Evolutionary conservation across 2,797 vertebrate species (phyloP), one percentile per base, ranked within the genome.

Genomic region (Ambastaia sidthimunki): DNA sequence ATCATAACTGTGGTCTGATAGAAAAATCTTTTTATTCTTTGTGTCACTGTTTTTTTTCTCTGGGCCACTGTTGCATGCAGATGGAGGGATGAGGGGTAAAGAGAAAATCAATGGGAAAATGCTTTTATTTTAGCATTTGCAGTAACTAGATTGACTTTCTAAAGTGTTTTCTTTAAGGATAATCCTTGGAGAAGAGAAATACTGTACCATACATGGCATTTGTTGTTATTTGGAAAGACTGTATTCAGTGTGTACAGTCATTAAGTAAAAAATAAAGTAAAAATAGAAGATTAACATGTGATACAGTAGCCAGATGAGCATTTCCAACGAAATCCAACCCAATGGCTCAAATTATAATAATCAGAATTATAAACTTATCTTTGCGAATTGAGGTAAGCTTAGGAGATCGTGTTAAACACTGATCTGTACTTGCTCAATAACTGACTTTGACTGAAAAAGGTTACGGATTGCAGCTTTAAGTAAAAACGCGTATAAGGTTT

Each of bases 1-100:
- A 62, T 76, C 73, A 68, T 25, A 76, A 54, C 63, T 80, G 52
- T 78, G 37, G n/a, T 63, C 37, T n/a, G 28, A 67, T 41, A 25
- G 1, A 75, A 9, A 21, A 52, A 18, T 23, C 10, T 18, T 50
- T 71, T 2, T 63, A 12, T 71, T 34, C 18, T n/a, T 19, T 3
- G 21, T 47, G 18, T 37, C 11, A 50, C 11, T 10, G 16, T 28
- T 41, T 9, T 18, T 50, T 71, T 2, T 63, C 18, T 13, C 11
- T 3, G 21, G 21, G 18, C 54, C 11, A 41, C 15, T 15, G 21
- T 41, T 41, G 54, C 54, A 18, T 60, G 52, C 67, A 78, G 31
- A 50, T 52, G 44, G 15, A 63, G 13, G 28, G 12, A 52, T 19
- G 7, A 41, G 21, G 12, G 19, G 28, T 41, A 19, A 3, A 34